Conservation (phyloP, 2,113 vertebrate genomes). For the Callithrix jacchus region DNA sequence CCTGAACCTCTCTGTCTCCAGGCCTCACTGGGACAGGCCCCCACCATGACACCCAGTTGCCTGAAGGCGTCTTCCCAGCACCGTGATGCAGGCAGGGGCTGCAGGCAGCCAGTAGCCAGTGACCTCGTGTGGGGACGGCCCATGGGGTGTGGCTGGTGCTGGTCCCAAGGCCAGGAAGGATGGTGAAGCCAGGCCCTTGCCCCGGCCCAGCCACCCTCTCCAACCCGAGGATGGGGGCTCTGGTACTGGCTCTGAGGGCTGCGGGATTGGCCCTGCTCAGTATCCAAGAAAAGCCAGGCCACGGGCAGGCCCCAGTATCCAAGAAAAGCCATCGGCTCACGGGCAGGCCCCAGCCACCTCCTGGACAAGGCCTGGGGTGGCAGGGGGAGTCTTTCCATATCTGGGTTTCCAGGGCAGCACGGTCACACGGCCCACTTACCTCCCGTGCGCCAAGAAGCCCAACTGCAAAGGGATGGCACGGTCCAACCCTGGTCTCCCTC, state of each 20-base stretch:
- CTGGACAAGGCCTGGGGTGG: neutral
- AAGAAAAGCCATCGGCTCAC: too few species aligned
- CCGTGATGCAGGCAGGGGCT: neutral
- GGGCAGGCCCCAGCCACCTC: accelerated
- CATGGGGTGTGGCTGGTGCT: neutral
- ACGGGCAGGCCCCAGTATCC: neutral
- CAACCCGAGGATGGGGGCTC: neutral
- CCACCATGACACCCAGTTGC: neutral
- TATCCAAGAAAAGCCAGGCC: neutral
- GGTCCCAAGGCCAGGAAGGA: neutral
- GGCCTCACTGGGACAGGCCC: neutral
- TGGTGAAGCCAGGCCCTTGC: accelerated
- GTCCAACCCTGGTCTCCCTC: neutral
- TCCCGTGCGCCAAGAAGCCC: neutral
- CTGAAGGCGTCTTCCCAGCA: accelerated
- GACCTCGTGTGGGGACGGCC: neutral
- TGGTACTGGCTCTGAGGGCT: neutral
- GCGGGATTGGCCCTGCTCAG: too few species aligned
- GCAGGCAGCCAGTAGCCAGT: neutral
- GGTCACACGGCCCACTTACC: accelerated
- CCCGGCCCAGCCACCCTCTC: neutral
- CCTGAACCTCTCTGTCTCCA: neutral
- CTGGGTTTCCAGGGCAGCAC: neutral
- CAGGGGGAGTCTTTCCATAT: neutral
- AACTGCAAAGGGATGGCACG: accelerated